phyloP scores from a whole-genome alignment of 2,797 vertebrate genomes.

The Sandelia bainsii region DNA sequence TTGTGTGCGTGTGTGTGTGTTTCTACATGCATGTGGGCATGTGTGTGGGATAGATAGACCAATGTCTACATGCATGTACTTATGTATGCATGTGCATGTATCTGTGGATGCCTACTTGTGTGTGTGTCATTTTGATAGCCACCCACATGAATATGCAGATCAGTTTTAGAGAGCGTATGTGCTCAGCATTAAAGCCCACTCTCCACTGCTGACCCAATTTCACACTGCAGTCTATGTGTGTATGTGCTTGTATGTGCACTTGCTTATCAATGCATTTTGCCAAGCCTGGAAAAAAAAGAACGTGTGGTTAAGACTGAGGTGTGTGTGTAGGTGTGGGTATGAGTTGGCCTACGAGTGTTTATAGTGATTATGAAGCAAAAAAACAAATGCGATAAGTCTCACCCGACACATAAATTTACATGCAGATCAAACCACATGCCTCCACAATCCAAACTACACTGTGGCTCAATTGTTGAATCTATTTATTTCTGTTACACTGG shows the following conservation, averaged over 20 bases:
- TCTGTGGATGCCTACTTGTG: conserved; percentile 48
- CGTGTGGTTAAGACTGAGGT: conserved; percentile 54
- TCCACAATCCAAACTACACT: conserved; percentile 30
- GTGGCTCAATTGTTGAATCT: conserved; percentile 4
- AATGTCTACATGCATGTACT: conserved; percentile 59
- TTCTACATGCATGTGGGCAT: conserved; percentile 16
- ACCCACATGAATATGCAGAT: conserved; percentile 86
- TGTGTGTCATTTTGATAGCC: conserved; percentile 80
- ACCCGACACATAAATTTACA: conserved; percentile 39
- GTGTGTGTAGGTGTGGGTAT: conserved; percentile 34
- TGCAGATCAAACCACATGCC: conserved; percentile 42
- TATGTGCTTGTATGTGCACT: conserved; percentile 47
- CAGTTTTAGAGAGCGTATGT: conserved; percentile 82
- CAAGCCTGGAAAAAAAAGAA: conserved; percentile 55
- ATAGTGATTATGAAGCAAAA: conserved; percentile 49
- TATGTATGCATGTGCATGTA: conserved; percentile 65
- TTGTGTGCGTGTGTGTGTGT: conserved; percentile 38
- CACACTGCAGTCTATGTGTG: conserved; percentile 72
- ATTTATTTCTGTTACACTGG: background rate
- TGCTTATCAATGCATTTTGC: conserved; percentile 79
- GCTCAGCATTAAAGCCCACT: conserved; percentile 85
- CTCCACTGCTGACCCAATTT: conserved; percentile 84
- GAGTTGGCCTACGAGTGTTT: conserved; percentile 46
- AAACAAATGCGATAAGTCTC: conserved; percentile 49
- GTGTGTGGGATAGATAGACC: conserved; percentile 68